phyloP scores from a whole-genome alignment of 2,113 vertebrate genomes.

The Phalacrocorax brasilianus region DNA sequence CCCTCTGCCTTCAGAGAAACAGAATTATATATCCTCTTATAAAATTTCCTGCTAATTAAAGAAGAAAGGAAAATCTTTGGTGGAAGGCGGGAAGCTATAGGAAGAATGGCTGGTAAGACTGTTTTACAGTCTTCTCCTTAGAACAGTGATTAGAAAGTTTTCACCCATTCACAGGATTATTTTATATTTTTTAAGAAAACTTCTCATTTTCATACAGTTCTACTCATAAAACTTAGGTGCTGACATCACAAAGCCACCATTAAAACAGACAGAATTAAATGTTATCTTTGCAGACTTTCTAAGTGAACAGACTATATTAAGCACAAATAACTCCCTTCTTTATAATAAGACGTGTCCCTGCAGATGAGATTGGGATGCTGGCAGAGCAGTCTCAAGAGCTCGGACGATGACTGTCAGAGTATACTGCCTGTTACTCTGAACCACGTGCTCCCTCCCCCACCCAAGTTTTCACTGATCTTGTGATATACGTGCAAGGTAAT shows the following conservation, averaged over 20 bases:
- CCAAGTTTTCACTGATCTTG: neutral
- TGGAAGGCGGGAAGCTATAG: neutral
- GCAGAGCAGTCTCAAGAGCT: neutral
- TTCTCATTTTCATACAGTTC: neutral
- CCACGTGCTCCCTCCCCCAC: no score
- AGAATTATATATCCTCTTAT: neutral
- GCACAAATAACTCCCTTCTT: neutral
- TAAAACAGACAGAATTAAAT: neutral
- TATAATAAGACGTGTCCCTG: rapidly evolving
- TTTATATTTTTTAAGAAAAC: neutral
- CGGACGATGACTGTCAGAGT: neutral
- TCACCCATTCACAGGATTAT: neutral
- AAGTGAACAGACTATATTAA: neutral
- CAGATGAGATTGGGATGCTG: neutral
- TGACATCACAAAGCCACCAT: neutral
- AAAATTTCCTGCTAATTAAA: neutral
- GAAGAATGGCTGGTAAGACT: neutral
- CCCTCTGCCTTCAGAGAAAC: neutral
- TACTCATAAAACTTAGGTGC: neutral
- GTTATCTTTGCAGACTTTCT: neutral
- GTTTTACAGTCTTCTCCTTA: neutral
- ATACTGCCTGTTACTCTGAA: neutral
- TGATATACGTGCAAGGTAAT: neutral
- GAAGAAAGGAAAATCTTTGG: neutral
- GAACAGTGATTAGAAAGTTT: neutral